These are phyloP conservation scores for Callionymus lyra DNA, from an alignment of 2,113 vertebrate species.

Conservation along the genomic window DNA sequence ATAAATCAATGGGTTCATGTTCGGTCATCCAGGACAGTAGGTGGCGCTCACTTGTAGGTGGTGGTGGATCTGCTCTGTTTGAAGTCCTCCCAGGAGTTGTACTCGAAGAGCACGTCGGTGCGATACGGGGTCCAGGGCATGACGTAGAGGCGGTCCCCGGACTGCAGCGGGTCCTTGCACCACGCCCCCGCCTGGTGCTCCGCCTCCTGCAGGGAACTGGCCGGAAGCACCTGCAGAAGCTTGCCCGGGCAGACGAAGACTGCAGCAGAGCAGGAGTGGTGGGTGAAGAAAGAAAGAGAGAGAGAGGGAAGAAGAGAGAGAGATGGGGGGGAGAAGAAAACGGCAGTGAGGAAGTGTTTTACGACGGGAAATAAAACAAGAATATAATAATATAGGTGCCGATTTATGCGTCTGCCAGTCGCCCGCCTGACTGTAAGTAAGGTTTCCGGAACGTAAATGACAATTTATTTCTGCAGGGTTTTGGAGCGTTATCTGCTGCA, in stretches of 20 bases:
- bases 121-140: conserved; percentile 95
- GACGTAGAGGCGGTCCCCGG: conserved; percentile 87
- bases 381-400: too few relatives aligned
- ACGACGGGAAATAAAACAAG: too few relatives aligned
- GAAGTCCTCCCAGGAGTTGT: conserved; percentile 87
- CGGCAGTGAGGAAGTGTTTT: too few relatives aligned
- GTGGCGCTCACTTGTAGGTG: conserved; percentile 75
- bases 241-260: conserved; percentile 92
- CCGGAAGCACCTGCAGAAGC: conserved; percentile 75
- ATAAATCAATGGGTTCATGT: conserved; percentile 45
- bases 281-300: conserved; percentile 17
- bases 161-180: conserved; percentile 92
- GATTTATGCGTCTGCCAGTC: too few relatives aligned
- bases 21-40: conserved; percentile 44
- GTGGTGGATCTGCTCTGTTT: conserved; percentile 78
- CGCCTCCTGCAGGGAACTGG: conserved; percentile 80
- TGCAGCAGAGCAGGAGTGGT: conserved; percentile 43
- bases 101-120: conserved; percentile 87
- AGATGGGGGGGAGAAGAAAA: conserved; percentile 1
- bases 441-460: too few relatives aligned
- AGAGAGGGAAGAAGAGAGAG: conserved; percentile 16
- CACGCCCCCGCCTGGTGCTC: conserved; percentile 89
- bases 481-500: too few relatives aligned
- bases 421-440: too few relatives aligned
- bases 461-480: too few relatives aligned